Conservation (phyloP, 1,140 invertebrate genomes). For the Stegodyphus dumicola region DNA sequence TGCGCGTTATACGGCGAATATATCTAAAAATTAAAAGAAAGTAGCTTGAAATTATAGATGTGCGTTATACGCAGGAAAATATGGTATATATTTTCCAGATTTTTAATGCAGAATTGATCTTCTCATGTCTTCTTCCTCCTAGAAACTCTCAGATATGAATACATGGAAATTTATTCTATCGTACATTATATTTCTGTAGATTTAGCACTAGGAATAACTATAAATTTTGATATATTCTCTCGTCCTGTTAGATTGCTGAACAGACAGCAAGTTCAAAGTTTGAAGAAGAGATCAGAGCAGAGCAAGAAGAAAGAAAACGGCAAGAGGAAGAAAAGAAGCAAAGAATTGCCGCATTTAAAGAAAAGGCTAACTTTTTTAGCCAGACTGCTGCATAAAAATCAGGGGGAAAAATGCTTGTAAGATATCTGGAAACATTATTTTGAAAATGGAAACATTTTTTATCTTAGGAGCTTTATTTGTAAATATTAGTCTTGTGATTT, state of each 20-base stretch:
- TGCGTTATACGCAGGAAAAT: no score
- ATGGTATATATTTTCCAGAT: no score
- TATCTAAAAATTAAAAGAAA: no score
- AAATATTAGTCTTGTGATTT: constrained; percentile 13
- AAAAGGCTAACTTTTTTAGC: constrained; percentile 84
- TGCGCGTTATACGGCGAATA: no score
- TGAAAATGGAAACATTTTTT: neutral
- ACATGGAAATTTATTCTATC: no score
- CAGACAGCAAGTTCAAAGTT: constrained; percentile 83
- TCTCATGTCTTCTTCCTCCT: no score
- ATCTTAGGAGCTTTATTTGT: constrained; percentile 5
- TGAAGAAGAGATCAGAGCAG: constrained; percentile 85
- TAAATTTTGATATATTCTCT: constrained; percentile 10
- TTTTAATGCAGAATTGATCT: no score
- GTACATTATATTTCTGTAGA: no score
- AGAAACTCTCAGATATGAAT: no score
- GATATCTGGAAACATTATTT: neutral
- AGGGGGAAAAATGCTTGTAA: neutral
- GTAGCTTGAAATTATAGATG: no score
- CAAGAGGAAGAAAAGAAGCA: constrained; percentile 82
- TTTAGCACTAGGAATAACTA: no score
- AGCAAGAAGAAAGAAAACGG: constrained; percentile 84
- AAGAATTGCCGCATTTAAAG: constrained; percentile 81
- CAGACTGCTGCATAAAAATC: constrained; percentile 40
- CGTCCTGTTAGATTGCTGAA: constrained; percentile 78